Base-by-base conservation (phyloP, 2,888 invertebrate species). In the Ormyrus labotus region DNA sequence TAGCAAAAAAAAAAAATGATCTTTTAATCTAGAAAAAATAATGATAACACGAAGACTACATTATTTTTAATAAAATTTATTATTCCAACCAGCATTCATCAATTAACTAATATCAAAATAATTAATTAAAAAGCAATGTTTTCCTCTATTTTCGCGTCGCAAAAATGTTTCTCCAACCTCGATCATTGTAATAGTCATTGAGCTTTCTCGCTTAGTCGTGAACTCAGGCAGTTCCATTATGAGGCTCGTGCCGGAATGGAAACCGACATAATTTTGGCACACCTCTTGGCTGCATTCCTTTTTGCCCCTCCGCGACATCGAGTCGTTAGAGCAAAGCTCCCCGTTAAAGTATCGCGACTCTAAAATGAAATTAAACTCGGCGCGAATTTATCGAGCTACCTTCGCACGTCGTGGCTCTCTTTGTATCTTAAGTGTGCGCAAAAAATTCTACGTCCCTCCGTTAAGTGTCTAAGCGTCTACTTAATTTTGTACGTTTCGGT, bases 351-450 rank as follows among this genome's bases (percentile, higher is more conserved):
- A 88, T 88, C 87, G 85, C 85, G 85, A 87, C 88, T 88, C 87
- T 88, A 88, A 88, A 88, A 88, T 87, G 87, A 88, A 88, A 88
- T 88, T 88, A 88, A 88, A 88, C 87, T 88, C 86, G 84, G 82
- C 79, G 85, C 81, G 85, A 88, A 88, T 88, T 88, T 88, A 88
- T 88, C 85, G 87, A 72, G 48, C 19, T 47, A 10, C 13, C 45
- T 45, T 64, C 51, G 34, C 53, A 45, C 51, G 7, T 51, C 9
- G 34, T 34, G 34, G 34, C 50, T 7, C 53, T 51, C 10, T 6
- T 34, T 58, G 64, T 74, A 69, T 74, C 57, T 61, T 50, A 61
- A 60, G 55, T 48, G 58, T 8, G 34, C 68, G 51, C 55, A 6
- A 55, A 70, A 45, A 63, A 70, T 53, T 47, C 4, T 60, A 3